A percentile compares a stretch with the other conserved stretches of the same genome.
Evolutionary conservation across 2,113 vertebrate species (phyloP).

Genomic region (Gnathonemus longibarbis): DNA sequence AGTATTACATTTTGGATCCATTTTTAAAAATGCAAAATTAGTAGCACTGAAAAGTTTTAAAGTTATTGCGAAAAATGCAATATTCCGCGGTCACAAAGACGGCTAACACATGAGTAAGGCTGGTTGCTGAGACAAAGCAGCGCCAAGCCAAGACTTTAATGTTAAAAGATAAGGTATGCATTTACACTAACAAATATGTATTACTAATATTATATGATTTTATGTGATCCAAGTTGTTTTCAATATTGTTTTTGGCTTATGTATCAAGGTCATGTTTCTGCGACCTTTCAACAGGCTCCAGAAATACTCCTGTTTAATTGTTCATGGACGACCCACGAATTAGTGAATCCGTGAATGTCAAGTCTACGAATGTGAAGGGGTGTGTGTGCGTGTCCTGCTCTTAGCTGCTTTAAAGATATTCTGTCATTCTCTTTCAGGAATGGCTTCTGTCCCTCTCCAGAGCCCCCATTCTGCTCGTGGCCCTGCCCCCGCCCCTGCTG

Average conservation of each 20-base stretch:
- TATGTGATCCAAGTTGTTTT: not conserved
- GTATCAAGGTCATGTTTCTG: not conserved
- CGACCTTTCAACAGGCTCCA: not conserved
- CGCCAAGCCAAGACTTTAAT: not conserved
- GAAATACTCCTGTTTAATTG: not conserved
- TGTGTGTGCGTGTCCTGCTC: not conserved
- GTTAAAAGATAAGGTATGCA: not conserved
- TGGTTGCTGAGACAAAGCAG: not conserved
- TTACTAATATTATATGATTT: not conserved
- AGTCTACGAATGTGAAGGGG: not conserved
- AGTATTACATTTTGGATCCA: not conserved
- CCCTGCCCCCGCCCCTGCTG: constrained; percentile 36
- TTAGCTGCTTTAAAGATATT: not conserved
- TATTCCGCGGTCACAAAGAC: not conserved
- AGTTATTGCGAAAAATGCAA: not conserved
- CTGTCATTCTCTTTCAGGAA: not conserved
- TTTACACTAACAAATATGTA: not conserved
- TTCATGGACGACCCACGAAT: not conserved
- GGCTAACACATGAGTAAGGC: not conserved
- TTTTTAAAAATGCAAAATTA: not conserved
- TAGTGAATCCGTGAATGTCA: not conserved
- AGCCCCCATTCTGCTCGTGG: not conserved
- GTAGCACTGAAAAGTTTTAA: not conserved
- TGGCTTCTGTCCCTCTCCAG: not conserved
- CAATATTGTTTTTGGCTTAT: not conserved